Percentiles rank a stretch among this genome's conserved stretches.
Evolutionary conservation across 2,797 vertebrate species (phyloP).

Genomic region (Clarias platycephalus): DNA sequence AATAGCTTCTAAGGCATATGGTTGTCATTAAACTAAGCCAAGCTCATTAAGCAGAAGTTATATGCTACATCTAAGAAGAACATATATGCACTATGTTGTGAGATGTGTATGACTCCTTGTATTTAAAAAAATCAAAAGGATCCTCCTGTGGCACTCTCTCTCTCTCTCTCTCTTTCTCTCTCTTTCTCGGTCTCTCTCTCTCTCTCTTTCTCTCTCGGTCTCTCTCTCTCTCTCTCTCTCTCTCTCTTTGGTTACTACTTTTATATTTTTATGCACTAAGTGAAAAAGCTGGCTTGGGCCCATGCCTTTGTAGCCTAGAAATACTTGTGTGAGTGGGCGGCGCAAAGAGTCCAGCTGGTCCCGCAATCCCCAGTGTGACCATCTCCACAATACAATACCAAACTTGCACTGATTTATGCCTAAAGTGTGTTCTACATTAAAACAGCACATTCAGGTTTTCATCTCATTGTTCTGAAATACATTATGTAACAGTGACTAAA

Average conservation of each 20-base stretch:
- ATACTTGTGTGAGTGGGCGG: slow-evolving; percentile 64
- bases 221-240: neutral
- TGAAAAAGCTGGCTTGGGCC: slow-evolving; percentile 65
- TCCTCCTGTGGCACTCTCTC: neutral
- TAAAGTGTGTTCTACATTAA: slow-evolving; percentile 31
- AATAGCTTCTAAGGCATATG: slow-evolving; percentile 27
- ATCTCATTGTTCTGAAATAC: slow-evolving; percentile 17
- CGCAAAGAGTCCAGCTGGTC: slow-evolving; percentile 67
- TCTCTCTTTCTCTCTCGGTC: neutral
- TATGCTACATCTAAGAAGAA: slow-evolving; percentile 1
- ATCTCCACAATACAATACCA: slow-evolving; percentile 45
- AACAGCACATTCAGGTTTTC: slow-evolving; percentile 9
- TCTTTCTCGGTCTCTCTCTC: neutral
- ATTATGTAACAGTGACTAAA: slow-evolving; percentile 3
- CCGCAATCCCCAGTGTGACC: slow-evolving; percentile 53
- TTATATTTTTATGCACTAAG: slow-evolving; percentile 58
- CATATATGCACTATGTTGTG: neutral
- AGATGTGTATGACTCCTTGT: neutral
- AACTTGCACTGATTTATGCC: slow-evolving; percentile 34
- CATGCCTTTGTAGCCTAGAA: slow-evolving; percentile 62
- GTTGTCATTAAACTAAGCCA: slow-evolving; percentile 13
- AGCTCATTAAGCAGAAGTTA: neutral
- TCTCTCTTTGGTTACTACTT: slow-evolving; percentile 34
- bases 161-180: neutral
- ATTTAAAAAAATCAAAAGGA: neutral